Conservation (phyloP, 2,888 invertebrate species). For the Boloria euphrosyne region DNA sequence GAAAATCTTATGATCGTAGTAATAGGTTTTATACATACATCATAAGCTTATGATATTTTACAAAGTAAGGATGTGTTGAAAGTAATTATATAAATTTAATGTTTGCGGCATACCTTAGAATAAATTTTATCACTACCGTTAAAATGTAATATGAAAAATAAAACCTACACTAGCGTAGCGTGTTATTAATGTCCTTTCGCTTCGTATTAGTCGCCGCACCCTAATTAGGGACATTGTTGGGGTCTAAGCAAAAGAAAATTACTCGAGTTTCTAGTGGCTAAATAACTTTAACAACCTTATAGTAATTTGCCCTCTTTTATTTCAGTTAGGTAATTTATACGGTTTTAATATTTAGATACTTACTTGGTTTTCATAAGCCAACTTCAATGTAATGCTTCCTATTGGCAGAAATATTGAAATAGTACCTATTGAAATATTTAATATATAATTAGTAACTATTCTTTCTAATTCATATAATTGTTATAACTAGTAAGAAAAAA, state of each 20-base stretch:
- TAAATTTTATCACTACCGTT: constrained; percentile 10
- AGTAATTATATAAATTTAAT: background rate
- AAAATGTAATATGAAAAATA: constrained; percentile 20
- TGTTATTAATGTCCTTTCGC: constrained; percentile 22
- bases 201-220: constrained; percentile 22
- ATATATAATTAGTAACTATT: too few relatives aligned
- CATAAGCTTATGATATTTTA: too few relatives aligned
- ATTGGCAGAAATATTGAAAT: too few relatives aligned
- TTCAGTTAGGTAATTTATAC: constrained; percentile 15
- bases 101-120: background rate
- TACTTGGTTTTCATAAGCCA: background rate
- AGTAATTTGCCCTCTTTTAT: constrained; percentile 19
- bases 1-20: too few relatives aligned
- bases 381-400: too few relatives aligned
- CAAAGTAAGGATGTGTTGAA: too few relatives aligned
- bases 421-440: too few relatives aligned
- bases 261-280: constrained; percentile 23
- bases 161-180: constrained; percentile 25
- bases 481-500: too few relatives aligned
- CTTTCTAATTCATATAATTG: too few relatives aligned
- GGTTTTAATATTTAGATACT: constrained; percentile 18
- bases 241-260: constrained; percentile 23
- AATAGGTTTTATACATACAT: too few relatives aligned
- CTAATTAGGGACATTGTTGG: constrained; percentile 25
- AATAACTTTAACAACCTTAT: constrained; percentile 24